These are phyloP conservation scores for Cartodere bifasciata DNA, from an alignment of 2,888 invertebrate genomes.

Conservation along the genomic window DNA sequence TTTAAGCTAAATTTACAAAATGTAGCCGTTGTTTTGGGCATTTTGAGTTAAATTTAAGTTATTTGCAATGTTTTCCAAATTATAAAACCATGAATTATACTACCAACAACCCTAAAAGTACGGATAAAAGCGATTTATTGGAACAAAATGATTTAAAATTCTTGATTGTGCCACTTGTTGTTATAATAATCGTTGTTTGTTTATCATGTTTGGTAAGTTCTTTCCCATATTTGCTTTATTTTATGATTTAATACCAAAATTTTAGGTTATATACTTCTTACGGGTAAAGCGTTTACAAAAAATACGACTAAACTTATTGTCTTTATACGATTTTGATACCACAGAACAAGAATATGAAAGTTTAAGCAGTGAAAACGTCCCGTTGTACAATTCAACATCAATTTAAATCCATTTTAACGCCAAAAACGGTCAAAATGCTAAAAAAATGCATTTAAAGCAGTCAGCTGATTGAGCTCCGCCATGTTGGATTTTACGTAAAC, in stretches of 20 bases:
- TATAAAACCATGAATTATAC: background rate
- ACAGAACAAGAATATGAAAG: slow-evolving; percentile 57
- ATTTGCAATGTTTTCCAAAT: slow-evolving; percentile 1
- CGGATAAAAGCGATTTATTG: slow-evolving; percentile 8
- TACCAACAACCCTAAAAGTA: slow-evolving; percentile 5
- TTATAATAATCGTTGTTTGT: slow-evolving; percentile 29
- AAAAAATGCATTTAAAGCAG: too few relatives aligned
- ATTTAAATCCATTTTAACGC: slow-evolving; percentile 9
- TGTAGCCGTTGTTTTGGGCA: too few relatives aligned
- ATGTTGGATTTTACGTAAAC: too few relatives aligned
- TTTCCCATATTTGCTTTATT: slow-evolving; percentile 1
- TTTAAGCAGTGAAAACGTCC: slow-evolving; percentile 34
- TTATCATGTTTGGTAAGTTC: slow-evolving; percentile 30
- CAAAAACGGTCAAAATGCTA: too few relatives aligned
- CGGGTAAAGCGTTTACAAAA: slow-evolving; percentile 42
- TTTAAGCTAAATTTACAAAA: too few relatives aligned
- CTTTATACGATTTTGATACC: slow-evolving; percentile 55
- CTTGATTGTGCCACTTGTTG: slow-evolving; percentile 31
- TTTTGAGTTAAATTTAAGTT: background rate
- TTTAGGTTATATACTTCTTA: slow-evolving; percentile 39
- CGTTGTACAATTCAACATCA: slow-evolving; percentile 19
- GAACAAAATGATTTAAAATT: slow-evolving; percentile 26
- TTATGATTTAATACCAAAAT: background rate
- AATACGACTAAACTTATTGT: slow-evolving; percentile 49
- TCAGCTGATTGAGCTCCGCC: too few relatives aligned